Base-by-base conservation (phyloP, 2,113 vertebrate genomes). In the Chaetorhynchus papuensis region DNA sequence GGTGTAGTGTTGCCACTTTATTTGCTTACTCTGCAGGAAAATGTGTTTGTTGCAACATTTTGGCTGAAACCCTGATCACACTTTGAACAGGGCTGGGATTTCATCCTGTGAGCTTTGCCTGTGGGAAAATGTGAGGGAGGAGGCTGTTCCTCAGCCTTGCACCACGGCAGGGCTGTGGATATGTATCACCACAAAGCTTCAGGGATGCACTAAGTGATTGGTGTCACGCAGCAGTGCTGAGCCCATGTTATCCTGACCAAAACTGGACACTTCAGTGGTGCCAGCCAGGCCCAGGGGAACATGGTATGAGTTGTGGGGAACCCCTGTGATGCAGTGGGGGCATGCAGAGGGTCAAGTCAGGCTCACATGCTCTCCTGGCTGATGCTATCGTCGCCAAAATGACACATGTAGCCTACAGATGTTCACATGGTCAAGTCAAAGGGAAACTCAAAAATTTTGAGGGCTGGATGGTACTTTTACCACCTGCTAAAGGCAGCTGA, bases 21-120 rank as follows among this genome's bases (percentile, higher is more conserved):
- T 92, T 95, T 93, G 82, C 85, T 93, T 91, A 77, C 68, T 88
- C 61, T 86, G 64, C 85, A 81, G 85, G 79, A 88, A 83, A 86
- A 90, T 30, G n/a, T 78, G 71, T 90, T 97, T 94, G 85, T 90
- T 92, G 94, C 88, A 83, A 78, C 1, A 56, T 74, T 93, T 78
- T 78, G 76, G 79, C 85, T 70, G 39, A 83, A 81, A 90, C 70
- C 21, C 74, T 42, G 39, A 80, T 85, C 87, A 83, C 64, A 39
- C 63, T 90, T 91, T n/a, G 5, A 57, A 23, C 15, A 37, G 42
- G 63, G 31, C 45, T 88, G 60, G 39, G 45, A 74, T 93, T 95
- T 90, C 50, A 63, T 76, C 71, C 59, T 56, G n/a, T 50, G 54
- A 94, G 21, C 45, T 83, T 33, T 80, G 64, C 23, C 85, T 78